Evolutionary conservation across 1,140 invertebrate species (phyloP).

Genomic region (Rhagoletis pomonella): DNA sequence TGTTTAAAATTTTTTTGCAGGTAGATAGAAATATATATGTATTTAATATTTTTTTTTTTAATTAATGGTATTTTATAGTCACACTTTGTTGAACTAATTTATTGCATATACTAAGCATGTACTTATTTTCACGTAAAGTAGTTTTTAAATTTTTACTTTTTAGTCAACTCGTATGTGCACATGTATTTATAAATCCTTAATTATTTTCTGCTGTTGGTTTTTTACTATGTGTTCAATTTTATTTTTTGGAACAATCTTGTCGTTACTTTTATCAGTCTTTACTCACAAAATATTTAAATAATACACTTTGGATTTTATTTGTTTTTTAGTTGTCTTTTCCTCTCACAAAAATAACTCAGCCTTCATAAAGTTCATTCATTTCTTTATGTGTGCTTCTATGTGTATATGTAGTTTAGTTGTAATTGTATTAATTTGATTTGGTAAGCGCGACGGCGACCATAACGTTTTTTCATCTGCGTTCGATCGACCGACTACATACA

Average conservation of each 20-base stretch:
- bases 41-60: conserved; percentile 40
- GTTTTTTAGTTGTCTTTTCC: conserved; percentile 34
- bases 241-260: conserved; percentile 44
- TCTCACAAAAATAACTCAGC: conserved; percentile 55
- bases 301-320: conserved; percentile 5
- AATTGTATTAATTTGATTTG: conserved; percentile 45
- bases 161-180: conserved; percentile 63
- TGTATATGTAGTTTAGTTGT: neutral
- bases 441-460: neutral
- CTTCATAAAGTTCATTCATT: conserved; percentile 50
- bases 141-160: neutral
- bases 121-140: neutral
- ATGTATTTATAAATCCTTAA: neutral
- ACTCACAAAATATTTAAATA: conserved; percentile 46
- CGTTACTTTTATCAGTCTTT: conserved; percentile 58
- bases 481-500: conserved; percentile 61
- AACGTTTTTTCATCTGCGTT: conserved; percentile 41
- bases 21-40: conserved; percentile 56
- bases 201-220: neutral
- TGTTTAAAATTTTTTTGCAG: conserved; percentile 46
- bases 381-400: conserved; percentile 19
- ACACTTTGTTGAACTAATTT: neutral
- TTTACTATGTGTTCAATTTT: conserved; percentile 20
- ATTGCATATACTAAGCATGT: neutral
- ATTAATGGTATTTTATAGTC: conserved; percentile 37